Conservation (phyloP, 1,140 invertebrate species). For the Rhopalosiphum maidis region DNA sequence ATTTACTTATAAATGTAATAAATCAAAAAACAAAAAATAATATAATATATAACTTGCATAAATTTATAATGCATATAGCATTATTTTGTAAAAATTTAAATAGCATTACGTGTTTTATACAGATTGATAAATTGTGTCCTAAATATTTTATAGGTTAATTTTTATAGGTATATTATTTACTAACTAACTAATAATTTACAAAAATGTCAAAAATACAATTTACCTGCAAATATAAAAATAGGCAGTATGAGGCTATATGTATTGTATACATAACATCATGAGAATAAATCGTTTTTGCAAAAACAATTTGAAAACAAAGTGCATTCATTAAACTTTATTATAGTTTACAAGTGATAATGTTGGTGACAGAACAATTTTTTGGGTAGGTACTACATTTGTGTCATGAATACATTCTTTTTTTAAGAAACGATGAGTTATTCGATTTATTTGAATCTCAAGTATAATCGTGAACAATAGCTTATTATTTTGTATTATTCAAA, state of each 20-base stretch:
- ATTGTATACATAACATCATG: neutral
- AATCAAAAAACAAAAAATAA: too few relatives aligned
- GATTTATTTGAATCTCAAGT: too few relatives aligned
- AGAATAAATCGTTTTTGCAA: neutral
- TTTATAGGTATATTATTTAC: too few relatives aligned
- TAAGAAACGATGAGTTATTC: neutral
- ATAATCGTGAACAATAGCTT: too few relatives aligned
- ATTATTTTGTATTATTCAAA: too few relatives aligned
- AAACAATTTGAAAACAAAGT: slow-evolving; percentile 9
- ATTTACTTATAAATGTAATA: too few relatives aligned
- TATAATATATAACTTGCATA: too few relatives aligned
- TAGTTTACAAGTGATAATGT: neutral
- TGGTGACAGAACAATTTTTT: neutral
- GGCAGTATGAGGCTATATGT: neutral
- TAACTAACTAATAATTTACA: neutral
- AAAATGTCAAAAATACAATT: neutral
- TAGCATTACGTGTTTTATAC: too few relatives aligned
- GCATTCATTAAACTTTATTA: neutral
- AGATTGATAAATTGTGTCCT: too few relatives aligned
- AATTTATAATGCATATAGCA: too few relatives aligned
- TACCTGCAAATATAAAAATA: neutral
- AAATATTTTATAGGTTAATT: too few relatives aligned
- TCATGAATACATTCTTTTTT: neutral
- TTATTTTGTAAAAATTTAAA: too few relatives aligned
- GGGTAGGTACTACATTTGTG: neutral